These are phyloP conservation scores for Helicoverpa assulta DNA, from an alignment of 2,888 invertebrate genomes.

Conservation along the genomic window DNA sequence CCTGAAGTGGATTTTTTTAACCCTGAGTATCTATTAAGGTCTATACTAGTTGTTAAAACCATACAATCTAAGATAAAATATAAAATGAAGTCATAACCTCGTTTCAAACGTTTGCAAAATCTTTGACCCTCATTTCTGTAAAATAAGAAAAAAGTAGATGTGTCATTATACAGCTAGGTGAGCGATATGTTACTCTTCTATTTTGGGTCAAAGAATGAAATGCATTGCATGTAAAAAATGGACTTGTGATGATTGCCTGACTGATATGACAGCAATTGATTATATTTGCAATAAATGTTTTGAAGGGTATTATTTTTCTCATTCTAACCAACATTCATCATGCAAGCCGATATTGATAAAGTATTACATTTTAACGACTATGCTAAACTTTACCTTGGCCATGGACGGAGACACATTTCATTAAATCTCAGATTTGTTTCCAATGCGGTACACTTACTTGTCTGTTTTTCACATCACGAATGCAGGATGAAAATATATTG, in stretches of 20 bases:
- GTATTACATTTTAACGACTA: slow-evolving; percentile 7
- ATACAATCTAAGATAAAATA: too few species aligned
- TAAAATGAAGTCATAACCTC: too few species aligned
- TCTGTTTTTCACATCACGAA: slow-evolving; percentile 7
- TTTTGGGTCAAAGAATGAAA: slow-evolving; percentile 5
- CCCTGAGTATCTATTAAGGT: too few species aligned
- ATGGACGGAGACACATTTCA: slow-evolving; percentile 8
- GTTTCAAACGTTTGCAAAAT: too few species aligned
- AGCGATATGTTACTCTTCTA: slow-evolving; percentile 4
- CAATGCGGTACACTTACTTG: slow-evolving; percentile 8
- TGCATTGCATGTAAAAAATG: background rate
- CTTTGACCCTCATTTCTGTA: too few species aligned
- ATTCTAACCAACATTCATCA: slow-evolving; percentile 9
- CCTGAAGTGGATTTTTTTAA: too few species aligned
- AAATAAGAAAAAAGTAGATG: too few species aligned
- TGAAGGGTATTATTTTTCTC: slow-evolving; percentile 6
- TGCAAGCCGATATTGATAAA: slow-evolving; percentile 6
- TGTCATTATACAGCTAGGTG: too few species aligned
- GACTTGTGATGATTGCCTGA: slow-evolving; percentile 3
- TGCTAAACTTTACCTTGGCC: slow-evolving; percentile 10
- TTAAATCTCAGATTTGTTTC: slow-evolving; percentile 9
- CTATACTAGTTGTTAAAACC: too few species aligned
- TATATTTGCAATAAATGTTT: slow-evolving; percentile 2
- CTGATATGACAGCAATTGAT: background rate
- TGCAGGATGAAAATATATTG: background rate